Evolutionary conservation across 2,113 vertebrate genomes (phyloP), one percentile per base, ranked within the genome.

Genomic region (Chaenogobius annularis): DNA sequence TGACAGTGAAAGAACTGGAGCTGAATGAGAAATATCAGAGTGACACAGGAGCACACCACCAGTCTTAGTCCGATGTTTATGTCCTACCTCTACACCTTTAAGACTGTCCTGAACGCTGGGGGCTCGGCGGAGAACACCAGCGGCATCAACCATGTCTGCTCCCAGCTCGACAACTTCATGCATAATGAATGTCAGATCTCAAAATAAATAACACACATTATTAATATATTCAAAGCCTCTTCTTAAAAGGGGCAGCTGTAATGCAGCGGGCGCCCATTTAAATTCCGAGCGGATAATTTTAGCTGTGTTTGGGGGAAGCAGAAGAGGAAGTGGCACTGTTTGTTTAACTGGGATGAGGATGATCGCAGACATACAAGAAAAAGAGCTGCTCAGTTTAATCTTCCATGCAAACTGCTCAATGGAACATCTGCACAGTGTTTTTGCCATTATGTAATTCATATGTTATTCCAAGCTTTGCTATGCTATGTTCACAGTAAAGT

Each of bases 161-260:
- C 73, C 62, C 56, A 77, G 80, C 72, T 69, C 69, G 86, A 81
- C 75, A 90, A 84, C 83, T 78, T 75, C 59, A 83, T 92, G 80
- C 83, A 92, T 90, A 84, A 87, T 88, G 61, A 87, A 92, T 87
- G 73, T 52, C 26, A 74, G 52, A 74, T 85, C 83, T 88, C 72
- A 81, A 85, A 86, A 86, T 81, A 80, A 91, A 85, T 70, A 86
- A 83, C 69, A 77, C 74, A 65, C 77, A 85, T 81, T 84, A 86
- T 85, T 88, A 87, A 84, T 87, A 65, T 72, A 82, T 86, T 85
- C 68, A 70, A 69, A 82, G 56, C 22, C 55, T 83, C 70, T n/a
- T 78, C 88, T 80, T 73, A 65, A 74, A 82, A 67, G 55, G 70
- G 75, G 66, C 70, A 46, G 71, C 75, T 77, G 84, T 52, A 64